Base-by-base conservation (phyloP, 2,888 invertebrate genomes). In the Monochamus alternatus region DNA sequence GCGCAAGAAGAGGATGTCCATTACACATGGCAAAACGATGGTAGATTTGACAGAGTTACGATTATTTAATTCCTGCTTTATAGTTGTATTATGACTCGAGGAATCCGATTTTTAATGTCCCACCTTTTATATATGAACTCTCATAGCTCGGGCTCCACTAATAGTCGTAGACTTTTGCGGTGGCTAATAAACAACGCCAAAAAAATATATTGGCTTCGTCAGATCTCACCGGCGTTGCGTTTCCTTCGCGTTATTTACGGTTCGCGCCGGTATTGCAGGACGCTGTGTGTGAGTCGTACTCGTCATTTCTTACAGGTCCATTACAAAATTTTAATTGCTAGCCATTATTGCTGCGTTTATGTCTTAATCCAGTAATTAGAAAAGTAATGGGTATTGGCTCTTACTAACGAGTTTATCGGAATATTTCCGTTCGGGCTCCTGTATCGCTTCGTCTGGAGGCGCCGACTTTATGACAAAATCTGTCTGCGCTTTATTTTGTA, bases 31-130 rank as follows among this genome's bases (percentile, higher is more conserved):
- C 81, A 78, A 82, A 81, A 81, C 80, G 81, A 81, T 80, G 77
- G 71, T 72, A 78, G 74, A 77, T 85, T 83, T 85, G 85, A 85
- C 82, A 85, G 85, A 84, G 78, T 80, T 85, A 85, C 85, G 84
- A 82, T 84, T 81, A 85, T 85, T 84, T 83, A 82, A 85, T 85
- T 82, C 85, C 65, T 68, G 68, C 75, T 80, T 79, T 77, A 81
- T 81, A 32, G 83, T 73, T 71, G 79, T 75, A 80, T 82, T 84
- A 83, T 82, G 79, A 81, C 78, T 77, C 52, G 70, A 77, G 71
- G 79, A 81, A 81, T 83, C 80, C 76, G 76, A 78, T 80, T 81
- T 80, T 79, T 78, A 78, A 80, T 78, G 78, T 73, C 64, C 68
- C 38, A 68, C 72, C 77, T 76, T 78, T 80, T 81, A 78, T 81